These are phyloP conservation scores for Aphelenchoides fujianensis DNA, from an alignment of 1,140 invertebrate genomes.

Conservation along the genomic window DNA sequence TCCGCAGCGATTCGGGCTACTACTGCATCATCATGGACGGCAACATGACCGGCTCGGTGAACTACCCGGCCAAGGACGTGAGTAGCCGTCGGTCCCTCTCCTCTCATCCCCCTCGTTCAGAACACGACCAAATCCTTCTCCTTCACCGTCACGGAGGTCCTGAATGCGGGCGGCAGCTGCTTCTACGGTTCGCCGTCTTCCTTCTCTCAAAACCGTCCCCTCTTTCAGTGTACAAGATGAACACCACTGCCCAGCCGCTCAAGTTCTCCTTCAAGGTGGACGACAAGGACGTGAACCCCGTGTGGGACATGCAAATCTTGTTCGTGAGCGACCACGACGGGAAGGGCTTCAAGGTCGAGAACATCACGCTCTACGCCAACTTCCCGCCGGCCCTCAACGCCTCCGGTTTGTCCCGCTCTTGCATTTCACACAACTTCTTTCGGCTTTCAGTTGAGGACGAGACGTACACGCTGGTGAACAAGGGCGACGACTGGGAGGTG, in stretches of 20 bases:
- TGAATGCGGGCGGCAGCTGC: constrained; percentile 24
- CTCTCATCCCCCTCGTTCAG: constrained; percentile 21
- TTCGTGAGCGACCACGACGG: not conserved
- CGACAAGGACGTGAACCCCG: not conserved
- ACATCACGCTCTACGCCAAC: not conserved
- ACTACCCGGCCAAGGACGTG: constrained; percentile 23
- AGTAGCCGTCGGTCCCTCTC: not conserved
- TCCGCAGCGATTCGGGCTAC: not conserved
- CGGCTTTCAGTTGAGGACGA: constrained; percentile 31
- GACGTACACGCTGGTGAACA: constrained; percentile 19
- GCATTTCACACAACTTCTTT: too few relatives aligned
- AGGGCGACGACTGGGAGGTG: constrained; percentile 10
- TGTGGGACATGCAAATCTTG: constrained; percentile 1
- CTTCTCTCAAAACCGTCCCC: not conserved
- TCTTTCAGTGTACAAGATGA: constrained; percentile 2
- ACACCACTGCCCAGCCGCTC: not conserved
- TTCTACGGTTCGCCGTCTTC: not conserved
- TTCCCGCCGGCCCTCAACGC: not conserved
- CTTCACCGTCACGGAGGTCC: constrained; percentile 20
- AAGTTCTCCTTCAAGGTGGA: not conserved
- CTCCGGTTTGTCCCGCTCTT: not conserved
- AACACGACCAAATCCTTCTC: constrained; percentile 22
- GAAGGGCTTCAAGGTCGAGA: not conserved
- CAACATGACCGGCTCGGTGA: constrained; percentile 31
- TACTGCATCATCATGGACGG: constrained; percentile 37